Base-by-base conservation (phyloP, 2,888 invertebrate genomes). In the Eupithecia vulgata region DNA sequence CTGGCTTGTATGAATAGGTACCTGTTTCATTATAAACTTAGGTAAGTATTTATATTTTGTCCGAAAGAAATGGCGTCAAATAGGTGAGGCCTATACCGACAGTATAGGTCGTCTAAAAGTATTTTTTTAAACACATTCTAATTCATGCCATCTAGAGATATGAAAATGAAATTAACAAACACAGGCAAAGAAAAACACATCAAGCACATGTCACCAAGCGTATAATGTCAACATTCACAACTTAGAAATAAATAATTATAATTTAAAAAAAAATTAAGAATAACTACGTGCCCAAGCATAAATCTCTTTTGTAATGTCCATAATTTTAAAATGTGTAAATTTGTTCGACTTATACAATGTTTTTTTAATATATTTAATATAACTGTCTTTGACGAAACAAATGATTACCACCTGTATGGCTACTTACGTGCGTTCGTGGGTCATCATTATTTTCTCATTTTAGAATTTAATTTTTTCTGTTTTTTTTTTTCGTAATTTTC, bases 151-250 rank as follows among this genome's bases (percentile, higher is more conserved):
- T 64, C 35, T 61, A 34, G 30, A 34, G 34, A 7, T 52, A 52
- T 30, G 25, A 57, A 25, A 57, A 34, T 17, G 6, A 61, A 34
- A 52, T 8, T 35, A 77, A 77, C 73, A 76, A 76, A 75, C 37
- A 70, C 77, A 80, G 61, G 72, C 82, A 83, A 86, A 25, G 10
- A 65, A 86, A 90, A 89, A 89, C 81, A 88, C 85, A 85, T 66
- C 68, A 86, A 89, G 85, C 88, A 87, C 88, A 89, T 85, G 82
- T 90, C 89, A 90, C 88, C 90, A 91, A 91, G 90, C 92, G 85
- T 93, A 92, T 93, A 93, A 89, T 93, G 88, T 92, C 91, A 93
- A 92, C 90, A 89, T 89, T 87, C 83, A 87, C 86, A 87, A 87
- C 89, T 90, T 91, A 89, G 85, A 91, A 82, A 92, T 91, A 93